A percentile compares a stretch with the other conserved stretches of the same genome.
Conservation (phyloP, 2,797 vertebrate species). For the Etheostoma perlongum region DNA sequence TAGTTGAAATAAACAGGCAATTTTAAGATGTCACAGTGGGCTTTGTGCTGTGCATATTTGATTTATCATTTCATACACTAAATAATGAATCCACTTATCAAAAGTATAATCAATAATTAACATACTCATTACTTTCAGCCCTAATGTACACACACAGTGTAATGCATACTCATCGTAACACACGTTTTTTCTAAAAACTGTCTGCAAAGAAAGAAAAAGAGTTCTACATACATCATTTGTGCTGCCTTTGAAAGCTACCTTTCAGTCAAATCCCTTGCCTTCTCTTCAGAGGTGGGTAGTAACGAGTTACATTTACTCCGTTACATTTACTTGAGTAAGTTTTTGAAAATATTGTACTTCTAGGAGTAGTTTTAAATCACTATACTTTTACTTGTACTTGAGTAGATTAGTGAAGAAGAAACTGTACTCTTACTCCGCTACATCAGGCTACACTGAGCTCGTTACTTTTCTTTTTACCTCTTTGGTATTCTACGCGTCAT, state of each 20-base stretch:
- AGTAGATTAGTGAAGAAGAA: too few species aligned
- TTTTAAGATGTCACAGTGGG: background rate
- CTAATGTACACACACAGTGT: background rate
- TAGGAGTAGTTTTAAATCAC: too few species aligned
- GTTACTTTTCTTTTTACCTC: too few species aligned
- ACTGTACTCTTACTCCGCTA: too few species aligned
- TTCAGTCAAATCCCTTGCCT: conserved; percentile 39
- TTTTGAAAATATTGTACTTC: too few species aligned
- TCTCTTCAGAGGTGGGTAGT: conserved; percentile 1
- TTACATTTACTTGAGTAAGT: too few species aligned
- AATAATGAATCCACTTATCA: conserved; percentile 28
- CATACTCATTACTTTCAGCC: background rate
- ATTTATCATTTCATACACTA: background rate
- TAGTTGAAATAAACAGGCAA: background rate
- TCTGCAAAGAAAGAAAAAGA: conserved; percentile 37
- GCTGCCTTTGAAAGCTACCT: conserved; percentile 65
- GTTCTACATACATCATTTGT: conserved; percentile 38
- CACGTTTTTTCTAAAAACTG: conserved; percentile 25
- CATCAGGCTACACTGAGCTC: too few species aligned
- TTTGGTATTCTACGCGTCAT: too few species aligned
- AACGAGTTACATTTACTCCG: too few species aligned
- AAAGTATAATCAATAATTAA: conserved; percentile 30
- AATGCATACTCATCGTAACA: conserved; percentile 13
- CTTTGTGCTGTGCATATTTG: background rate
- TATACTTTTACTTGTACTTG: too few species aligned